Conservation (phyloP, 2,888 invertebrate genomes). For the Endotricha flammealis region DNA sequence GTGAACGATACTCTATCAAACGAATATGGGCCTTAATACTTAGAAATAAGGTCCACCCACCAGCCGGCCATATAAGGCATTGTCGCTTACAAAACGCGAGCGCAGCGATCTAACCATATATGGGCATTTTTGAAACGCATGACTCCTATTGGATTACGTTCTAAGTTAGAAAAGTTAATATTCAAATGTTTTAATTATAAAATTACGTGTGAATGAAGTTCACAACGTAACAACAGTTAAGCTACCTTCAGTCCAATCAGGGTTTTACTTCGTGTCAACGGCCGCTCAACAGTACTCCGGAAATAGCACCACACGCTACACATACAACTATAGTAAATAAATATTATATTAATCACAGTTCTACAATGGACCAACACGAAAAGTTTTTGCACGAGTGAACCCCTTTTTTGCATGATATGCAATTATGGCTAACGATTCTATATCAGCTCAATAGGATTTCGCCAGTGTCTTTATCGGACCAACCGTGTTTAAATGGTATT, state of each 20-base stretch:
- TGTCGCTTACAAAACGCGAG: too few species aligned
- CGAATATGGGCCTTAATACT: too few species aligned
- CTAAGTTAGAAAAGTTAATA: too few species aligned
- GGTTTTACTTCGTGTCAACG: constrained; percentile 59
- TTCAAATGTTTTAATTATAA: too few species aligned
- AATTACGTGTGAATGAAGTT: too few species aligned
- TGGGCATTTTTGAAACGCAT: too few species aligned
- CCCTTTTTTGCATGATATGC: constrained; percentile 58
- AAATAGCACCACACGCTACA: constrained; percentile 38
- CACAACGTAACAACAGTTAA: too few species aligned
- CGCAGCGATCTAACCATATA: too few species aligned
- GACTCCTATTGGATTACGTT: too few species aligned
- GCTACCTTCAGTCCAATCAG: constrained; percentile 43
- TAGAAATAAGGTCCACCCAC: too few species aligned
- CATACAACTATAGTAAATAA: constrained; percentile 61
- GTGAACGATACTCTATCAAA: too few species aligned
- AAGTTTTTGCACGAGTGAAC: constrained; percentile 35
- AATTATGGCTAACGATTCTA: constrained; percentile 60
- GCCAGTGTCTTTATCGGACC: constrained; percentile 41
- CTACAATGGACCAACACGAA: constrained; percentile 44
- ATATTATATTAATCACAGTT: constrained; percentile 59
- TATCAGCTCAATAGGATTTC: constrained; percentile 49
- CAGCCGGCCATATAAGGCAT: too few species aligned
- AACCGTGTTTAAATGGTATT: constrained; percentile 50
- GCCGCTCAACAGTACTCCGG: constrained; percentile 38